Conservation (phyloP, 2,113 vertebrate species). For the Calidris pugnax region DNA sequence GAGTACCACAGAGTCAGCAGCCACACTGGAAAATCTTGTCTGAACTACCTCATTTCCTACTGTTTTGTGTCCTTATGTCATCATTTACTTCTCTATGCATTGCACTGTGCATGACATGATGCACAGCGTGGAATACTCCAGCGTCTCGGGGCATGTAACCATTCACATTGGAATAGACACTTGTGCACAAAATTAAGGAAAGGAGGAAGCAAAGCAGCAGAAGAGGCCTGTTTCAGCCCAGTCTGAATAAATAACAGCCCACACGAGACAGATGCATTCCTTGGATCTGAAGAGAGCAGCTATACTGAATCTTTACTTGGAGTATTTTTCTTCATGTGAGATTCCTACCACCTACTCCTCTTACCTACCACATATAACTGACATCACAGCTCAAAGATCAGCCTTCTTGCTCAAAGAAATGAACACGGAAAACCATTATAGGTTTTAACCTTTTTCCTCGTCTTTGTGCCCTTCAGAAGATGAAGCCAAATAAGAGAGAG, state of each 20-base stretch:
- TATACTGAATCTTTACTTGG: not conserved
- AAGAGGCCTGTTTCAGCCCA: not conserved
- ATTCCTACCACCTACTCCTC: not conserved
- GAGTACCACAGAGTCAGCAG: not conserved
- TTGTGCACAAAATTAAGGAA: not conserved
- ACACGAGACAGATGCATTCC: not conserved
- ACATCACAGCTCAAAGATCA: not conserved
- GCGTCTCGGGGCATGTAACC: not conserved
- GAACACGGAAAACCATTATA: not conserved
- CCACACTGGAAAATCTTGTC: not conserved
- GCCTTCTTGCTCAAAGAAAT: not conserved
- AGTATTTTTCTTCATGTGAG: not conserved
- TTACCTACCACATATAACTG: not conserved
- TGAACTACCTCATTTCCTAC: not conserved
- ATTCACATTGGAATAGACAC: not conserved
- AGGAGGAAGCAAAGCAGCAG: not conserved
- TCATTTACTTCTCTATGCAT: not conserved
- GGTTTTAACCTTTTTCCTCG: not conserved
- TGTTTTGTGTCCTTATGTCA: not conserved
- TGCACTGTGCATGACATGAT: too few relatives aligned
- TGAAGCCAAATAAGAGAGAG: not conserved
- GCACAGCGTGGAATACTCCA: not conserved
- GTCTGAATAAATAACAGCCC: not conserved
- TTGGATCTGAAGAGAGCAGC: not conserved
- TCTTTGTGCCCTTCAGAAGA: not conserved